phyloP scores from a whole-genome alignment of 1,140 invertebrate species.

The Megalonaias nervosa region DNA sequence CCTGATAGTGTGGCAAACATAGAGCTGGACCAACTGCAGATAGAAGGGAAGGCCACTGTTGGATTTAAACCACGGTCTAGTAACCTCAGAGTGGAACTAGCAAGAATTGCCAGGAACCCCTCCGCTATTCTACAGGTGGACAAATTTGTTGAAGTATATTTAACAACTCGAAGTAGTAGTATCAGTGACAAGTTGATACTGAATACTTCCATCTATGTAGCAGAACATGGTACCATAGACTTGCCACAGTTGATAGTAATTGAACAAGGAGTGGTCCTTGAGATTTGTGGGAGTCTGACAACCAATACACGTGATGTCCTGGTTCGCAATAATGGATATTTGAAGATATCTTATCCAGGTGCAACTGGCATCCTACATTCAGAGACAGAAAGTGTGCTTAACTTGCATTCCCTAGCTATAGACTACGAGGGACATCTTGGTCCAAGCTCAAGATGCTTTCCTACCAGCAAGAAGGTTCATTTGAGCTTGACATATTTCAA shows the following conservation, averaged over 20 bases:
- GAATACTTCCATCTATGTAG: constrained; percentile 41
- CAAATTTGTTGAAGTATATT: constrained; percentile 38
- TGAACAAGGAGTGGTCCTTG: constrained; percentile 42
- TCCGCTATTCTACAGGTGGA: constrained; percentile 34
- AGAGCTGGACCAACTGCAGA: constrained; percentile 38
- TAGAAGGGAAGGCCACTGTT: constrained; percentile 24
- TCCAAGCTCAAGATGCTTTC: constrained; percentile 34
- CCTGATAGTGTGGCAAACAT: constrained; percentile 28
- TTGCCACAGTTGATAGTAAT: constrained; percentile 48
- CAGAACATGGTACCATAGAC: constrained; percentile 43
- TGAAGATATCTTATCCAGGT: constrained; percentile 45
- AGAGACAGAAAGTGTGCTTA: constrained; percentile 4
- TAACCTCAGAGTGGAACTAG: constrained; percentile 35
- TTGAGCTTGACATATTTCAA: constrained; percentile 39
- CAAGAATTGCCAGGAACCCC: constrained; percentile 29
- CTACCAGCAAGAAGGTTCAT: constrained; percentile 20
- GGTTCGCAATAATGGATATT: constrained; percentile 37
- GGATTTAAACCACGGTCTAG: constrained; percentile 31
- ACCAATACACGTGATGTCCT: constrained; percentile 35
- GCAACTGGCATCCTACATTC: not conserved
- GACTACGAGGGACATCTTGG: constrained; percentile 44
- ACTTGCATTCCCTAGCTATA: constrained; percentile 37
- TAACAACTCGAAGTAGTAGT: constrained; percentile 29
- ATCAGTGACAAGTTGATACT: constrained; percentile 21
- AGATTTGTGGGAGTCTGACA: constrained; percentile 51